Percentiles rank a stretch among this genome's conserved stretches.
Evolutionary conservation across 2,113 vertebrate species (phyloP).

Genomic region (Hylia prasina): DNA sequence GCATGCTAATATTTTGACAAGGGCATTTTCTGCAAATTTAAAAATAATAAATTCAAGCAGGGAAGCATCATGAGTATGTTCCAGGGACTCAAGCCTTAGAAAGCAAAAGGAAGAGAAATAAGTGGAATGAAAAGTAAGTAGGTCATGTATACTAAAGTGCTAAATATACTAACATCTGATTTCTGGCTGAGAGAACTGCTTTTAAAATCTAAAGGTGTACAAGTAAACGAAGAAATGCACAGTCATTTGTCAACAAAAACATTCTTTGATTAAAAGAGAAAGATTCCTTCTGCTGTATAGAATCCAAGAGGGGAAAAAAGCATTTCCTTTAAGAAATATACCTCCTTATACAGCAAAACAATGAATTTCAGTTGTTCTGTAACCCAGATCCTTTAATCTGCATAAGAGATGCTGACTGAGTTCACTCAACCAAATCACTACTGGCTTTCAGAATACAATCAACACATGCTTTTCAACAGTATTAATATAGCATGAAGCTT

Average conservation of each 20-base stretch:
- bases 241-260: neutral
- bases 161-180: conserved; percentile 10
- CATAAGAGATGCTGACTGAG: conserved; percentile 61
- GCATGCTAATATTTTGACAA: neutral
- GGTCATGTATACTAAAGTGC: neutral
- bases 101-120: neutral
- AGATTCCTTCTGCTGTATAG: neutral
- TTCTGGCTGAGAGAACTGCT: neutral
- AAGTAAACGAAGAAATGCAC: neutral
- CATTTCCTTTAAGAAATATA: conserved; percentile 44
- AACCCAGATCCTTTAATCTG: conserved; percentile 69
- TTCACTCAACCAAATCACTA: conserved; percentile 65
- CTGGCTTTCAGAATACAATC: conserved; percentile 61
- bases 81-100: neutral
- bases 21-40: neutral
- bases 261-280: neutral
- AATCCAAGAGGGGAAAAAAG: neutral
- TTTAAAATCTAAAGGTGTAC: neutral
- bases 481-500: conserved; percentile 68
- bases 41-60: neutral
- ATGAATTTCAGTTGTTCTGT: conserved; percentile 61
- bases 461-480: conserved; percentile 64
- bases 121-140: neutral
- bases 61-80: neutral
- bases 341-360: conserved; percentile 44